These are phyloP conservation scores for Trachymyrmex septentrionalis DNA, from an alignment of 1,140 invertebrate genomes.

Conservation along the genomic window DNA sequence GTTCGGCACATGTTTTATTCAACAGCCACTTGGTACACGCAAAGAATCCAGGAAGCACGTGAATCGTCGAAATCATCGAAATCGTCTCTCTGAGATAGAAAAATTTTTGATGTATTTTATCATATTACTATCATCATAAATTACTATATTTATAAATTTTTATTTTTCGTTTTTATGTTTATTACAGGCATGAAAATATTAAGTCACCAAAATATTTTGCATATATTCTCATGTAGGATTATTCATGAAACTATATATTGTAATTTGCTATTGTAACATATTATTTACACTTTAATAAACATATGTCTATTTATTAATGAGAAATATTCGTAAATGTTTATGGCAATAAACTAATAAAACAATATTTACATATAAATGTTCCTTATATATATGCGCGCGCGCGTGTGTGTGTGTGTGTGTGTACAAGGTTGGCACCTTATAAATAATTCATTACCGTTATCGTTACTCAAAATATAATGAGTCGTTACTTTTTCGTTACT, in stretches of 20 bases:
- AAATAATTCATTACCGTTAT: no score
- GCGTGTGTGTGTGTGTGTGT: no score
- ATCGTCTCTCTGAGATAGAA: slow-evolving; percentile 5
- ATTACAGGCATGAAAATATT: slow-evolving; percentile 1
- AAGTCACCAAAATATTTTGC: not conserved
- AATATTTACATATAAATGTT: not conserved
- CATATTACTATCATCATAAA: slow-evolving; percentile 3
- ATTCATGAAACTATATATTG: not conserved
- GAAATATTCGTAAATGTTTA: not conserved
- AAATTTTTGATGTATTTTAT: not conserved
- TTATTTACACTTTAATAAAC: not conserved
- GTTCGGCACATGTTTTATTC: slow-evolving; percentile 58
- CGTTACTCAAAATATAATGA: no score
- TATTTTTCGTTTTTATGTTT: not conserved
- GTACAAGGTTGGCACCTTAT: no score
- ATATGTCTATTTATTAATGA: not conserved
- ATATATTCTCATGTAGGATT: not conserved
- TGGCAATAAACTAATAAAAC: not conserved
- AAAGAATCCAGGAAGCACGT: slow-evolving; percentile 50
- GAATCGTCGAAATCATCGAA: slow-evolving; percentile 27
- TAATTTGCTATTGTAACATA: not conserved
- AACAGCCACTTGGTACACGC: slow-evolving; percentile 33
- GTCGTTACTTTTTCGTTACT: no score
- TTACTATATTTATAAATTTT: slow-evolving; percentile 10
- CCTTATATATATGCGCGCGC: not conserved